Evolutionary conservation across 2,888 invertebrate genomes (phyloP).

Genomic region (Agriotes lineatus): DNA sequence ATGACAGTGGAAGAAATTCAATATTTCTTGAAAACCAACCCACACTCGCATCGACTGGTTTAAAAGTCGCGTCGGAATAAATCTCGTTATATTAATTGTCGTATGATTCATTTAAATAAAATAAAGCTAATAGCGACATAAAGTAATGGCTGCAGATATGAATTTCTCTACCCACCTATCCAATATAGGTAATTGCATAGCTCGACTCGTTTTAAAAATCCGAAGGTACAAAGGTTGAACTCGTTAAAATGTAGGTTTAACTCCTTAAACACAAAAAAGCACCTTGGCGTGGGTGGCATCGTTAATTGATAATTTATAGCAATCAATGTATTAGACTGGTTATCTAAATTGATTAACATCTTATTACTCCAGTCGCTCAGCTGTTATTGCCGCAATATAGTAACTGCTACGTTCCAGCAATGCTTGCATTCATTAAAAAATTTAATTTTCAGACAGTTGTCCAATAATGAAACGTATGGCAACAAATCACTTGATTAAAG

Average conservation of each 20-base stretch:
- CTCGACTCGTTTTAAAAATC: slow-evolving; percentile 1
- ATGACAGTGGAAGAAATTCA: neutral
- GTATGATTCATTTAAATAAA: slow-evolving; percentile 27
- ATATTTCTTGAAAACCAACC: slow-evolving; percentile 25
- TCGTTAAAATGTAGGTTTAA: slow-evolving; percentile 3
- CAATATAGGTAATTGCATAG: slow-evolving; percentile 11
- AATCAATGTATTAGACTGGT: slow-evolving; percentile 15
- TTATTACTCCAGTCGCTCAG: slow-evolving; percentile 8
- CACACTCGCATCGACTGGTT: slow-evolving; percentile 18
- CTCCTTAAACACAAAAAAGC: slow-evolving; percentile 2
- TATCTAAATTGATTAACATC: slow-evolving; percentile 19
- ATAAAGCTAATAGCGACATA: slow-evolving; percentile 16
- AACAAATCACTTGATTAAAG: too few relatives aligned
- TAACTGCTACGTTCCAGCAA: neutral
- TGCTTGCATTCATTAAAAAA: neutral
- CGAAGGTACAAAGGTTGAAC: neutral
- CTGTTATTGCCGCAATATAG: slow-evolving; percentile 7
- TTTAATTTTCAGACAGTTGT: too few relatives aligned
- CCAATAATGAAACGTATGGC: too few relatives aligned
- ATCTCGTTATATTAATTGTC: slow-evolving; percentile 21
- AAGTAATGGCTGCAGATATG: slow-evolving; percentile 6
- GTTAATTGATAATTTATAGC: slow-evolving; percentile 22
- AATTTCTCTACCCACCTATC: slow-evolving; percentile 6
- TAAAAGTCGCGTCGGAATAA: slow-evolving; percentile 13
- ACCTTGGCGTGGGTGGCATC: neutral